A percentile compares a stretch with the other conserved stretches of the same genome.
Conservation (phyloP, 2,797 vertebrate genomes). For the Propithecus perrieri region DNA sequence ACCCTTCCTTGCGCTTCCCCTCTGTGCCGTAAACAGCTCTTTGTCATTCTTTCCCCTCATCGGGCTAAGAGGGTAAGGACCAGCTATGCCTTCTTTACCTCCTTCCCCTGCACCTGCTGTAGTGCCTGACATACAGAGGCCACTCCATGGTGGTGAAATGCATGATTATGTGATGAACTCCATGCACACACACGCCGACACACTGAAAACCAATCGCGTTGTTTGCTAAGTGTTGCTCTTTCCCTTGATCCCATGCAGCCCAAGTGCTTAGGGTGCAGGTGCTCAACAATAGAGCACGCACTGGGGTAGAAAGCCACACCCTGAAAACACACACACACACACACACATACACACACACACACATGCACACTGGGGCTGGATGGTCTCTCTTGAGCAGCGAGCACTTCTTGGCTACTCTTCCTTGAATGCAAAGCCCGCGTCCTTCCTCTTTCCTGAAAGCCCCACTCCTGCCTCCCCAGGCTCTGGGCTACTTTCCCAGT, state of each 20-base stretch:
- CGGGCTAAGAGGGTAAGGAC: neutral
- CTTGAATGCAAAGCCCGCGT: neutral
- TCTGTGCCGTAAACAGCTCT: neutral
- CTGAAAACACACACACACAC: neutral
- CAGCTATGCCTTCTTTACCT: neutral
- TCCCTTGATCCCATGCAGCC: neutral
- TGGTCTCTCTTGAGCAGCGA: neutral
- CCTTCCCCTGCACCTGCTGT: neutral
- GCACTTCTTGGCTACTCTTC: neutral
- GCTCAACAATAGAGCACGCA: neutral
- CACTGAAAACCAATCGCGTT: neutral
- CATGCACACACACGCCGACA: too few species aligned
- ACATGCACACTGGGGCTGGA: neutral
- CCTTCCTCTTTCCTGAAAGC: neutral
- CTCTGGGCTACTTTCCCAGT: neutral
- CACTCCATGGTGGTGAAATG: neutral
- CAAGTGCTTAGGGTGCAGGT: neutral
- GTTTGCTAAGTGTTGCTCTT: neutral
- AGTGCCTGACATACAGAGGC: neutral
- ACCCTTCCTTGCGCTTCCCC: neutral
- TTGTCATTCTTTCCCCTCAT: neutral
- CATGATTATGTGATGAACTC: neutral
- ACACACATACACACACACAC: neutral
- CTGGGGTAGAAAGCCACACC: neutral
- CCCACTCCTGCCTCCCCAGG: neutral